These are phyloP conservation scores for Elaphurus davidianus DNA, from an alignment of 2,113 vertebrate species.

Conservation along the genomic window DNA sequence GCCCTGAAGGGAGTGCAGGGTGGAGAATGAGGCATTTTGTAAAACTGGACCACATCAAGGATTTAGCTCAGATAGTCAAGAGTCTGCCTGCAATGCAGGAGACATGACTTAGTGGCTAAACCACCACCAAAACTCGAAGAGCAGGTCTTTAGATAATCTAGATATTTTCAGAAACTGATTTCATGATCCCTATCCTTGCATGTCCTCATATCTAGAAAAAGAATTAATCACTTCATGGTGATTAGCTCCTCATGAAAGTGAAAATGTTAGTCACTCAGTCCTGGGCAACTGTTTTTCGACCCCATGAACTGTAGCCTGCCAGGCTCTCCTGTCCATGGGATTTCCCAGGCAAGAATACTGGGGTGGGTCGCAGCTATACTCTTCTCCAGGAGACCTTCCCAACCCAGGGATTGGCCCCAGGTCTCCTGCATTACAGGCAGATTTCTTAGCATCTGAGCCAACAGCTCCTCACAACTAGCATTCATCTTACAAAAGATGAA, in stretches of 20 bases:
- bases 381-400: not conserved
- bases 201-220: not conserved
- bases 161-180: too few species aligned
- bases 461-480: not conserved
- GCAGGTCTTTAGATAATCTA: too few species aligned
- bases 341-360: not conserved
- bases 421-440: not conserved
- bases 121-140: too few species aligned
- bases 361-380: not conserved
- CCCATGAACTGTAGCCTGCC: not conserved
- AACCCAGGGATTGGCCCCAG: not conserved
- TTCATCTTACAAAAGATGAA: not conserved
- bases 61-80: too few species aligned
- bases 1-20: too few species aligned
- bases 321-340: not conserved
- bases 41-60: too few species aligned
- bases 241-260: not conserved
- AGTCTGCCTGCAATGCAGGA: too few species aligned
- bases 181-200: too few species aligned
- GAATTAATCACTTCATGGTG: not conserved
- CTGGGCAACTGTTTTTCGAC: not conserved
- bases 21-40: too few species aligned
- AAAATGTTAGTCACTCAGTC: not conserved
- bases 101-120: too few species aligned
- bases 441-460: not conserved